Conservation (phyloP, 2,797 vertebrate species). For the Psittacula echo region DNA sequence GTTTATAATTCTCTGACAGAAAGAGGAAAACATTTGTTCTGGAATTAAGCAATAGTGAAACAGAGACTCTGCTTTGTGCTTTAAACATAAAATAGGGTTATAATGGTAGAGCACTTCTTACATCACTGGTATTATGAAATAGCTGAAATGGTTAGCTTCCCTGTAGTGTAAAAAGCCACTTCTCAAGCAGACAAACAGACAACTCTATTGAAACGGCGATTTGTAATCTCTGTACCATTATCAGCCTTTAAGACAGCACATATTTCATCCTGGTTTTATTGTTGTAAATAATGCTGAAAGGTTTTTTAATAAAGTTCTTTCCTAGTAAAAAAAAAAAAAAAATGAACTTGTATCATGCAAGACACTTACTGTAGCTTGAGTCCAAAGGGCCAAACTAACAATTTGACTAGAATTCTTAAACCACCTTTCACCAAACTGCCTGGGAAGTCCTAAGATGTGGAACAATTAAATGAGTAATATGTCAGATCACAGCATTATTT, state of each 20-base stretch:
- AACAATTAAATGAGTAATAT: constrained; percentile 5
- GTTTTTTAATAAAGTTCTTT: neutral
- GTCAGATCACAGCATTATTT: neutral
- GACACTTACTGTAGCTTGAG: neutral
- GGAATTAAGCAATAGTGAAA: constrained; percentile 71
- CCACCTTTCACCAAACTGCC: neutral
- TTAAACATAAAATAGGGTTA: neutral
- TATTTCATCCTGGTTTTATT: neutral
- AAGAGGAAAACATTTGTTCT: constrained; percentile 71
- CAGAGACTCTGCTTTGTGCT: constrained; percentile 46
- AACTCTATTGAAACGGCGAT: neutral
- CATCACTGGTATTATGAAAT: constrained; percentile 6
- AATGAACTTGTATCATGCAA: accelerated
- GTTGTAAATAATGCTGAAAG: neutral
- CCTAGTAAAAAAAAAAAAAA: neutral
- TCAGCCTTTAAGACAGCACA: neutral
- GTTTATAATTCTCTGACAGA: constrained; percentile 68
- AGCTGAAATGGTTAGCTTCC: constrained; percentile 3
- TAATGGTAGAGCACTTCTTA: constrained; percentile 30
- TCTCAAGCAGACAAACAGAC: neutral
- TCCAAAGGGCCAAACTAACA: neutral
- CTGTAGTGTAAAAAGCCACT: neutral
- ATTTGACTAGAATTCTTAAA: neutral
- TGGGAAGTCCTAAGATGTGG: neutral
- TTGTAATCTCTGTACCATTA: neutral